Evolutionary conservation across 2,888 invertebrate genomes (phyloP).

Genomic region (Onchidella celtica): DNA sequence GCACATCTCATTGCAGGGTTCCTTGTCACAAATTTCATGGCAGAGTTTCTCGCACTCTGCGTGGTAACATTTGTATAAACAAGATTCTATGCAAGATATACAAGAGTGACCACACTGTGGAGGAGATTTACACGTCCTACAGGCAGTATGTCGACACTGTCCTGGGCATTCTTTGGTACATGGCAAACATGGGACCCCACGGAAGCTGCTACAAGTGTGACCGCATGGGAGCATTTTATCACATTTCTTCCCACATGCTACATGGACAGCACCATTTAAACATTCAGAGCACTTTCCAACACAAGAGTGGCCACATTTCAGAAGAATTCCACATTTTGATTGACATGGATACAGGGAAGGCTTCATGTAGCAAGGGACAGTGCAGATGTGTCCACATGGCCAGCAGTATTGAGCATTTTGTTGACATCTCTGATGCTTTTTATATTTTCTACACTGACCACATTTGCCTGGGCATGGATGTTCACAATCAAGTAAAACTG

Average conservation of each 20-base stretch:
- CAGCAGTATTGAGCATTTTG: slow-evolving; percentile 10
- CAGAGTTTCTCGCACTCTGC: slow-evolving; percentile 27
- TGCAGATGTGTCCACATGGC: slow-evolving; percentile 48
- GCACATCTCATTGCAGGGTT: slow-evolving; percentile 30
- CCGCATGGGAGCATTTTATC: slow-evolving; percentile 39
- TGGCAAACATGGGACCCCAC: slow-evolving; percentile 41
- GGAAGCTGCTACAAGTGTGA: slow-evolving; percentile 38
- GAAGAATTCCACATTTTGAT: slow-evolving; percentile 28
- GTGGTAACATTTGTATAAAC: slow-evolving; percentile 36
- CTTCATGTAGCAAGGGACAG: slow-evolving; percentile 23
- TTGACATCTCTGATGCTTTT: slow-evolving; percentile 12
- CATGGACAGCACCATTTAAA: slow-evolving; percentile 41
- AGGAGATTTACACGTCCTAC: neutral
- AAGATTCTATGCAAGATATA: slow-evolving; percentile 30
- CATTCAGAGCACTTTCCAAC: slow-evolving; percentile 38
- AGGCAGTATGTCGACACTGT: slow-evolving; percentile 27
- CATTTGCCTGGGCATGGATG: slow-evolving; percentile 46
- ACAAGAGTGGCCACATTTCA: slow-evolving; percentile 47
- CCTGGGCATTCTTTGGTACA: slow-evolving; percentile 27
- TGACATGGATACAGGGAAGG: slow-evolving; percentile 25
- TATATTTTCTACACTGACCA: slow-evolving; percentile 12
- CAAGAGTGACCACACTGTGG: slow-evolving; percentile 32
- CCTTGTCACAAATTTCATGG: slow-evolving; percentile 16
- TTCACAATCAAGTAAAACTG: slow-evolving; percentile 37
- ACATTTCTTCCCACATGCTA: slow-evolving; percentile 34